Conservation (phyloP, 64 coral and sea anemone species). For the Pocillopora verrucosa region DNA sequence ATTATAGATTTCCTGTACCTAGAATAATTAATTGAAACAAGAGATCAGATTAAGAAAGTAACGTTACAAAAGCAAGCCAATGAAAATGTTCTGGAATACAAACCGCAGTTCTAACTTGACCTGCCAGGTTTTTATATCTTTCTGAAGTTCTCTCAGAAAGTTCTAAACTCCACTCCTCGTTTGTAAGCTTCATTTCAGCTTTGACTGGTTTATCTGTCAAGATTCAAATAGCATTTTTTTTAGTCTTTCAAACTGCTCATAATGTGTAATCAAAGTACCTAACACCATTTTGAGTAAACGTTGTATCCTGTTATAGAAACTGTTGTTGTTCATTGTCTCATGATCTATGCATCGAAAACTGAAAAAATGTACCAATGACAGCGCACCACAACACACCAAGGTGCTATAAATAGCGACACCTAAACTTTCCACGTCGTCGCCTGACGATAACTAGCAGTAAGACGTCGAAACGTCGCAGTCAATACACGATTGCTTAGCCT, state of each 20-base stretch:
- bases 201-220: slow-evolving; percentile 66
- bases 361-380: no score
- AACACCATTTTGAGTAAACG: no score
- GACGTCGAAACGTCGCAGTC: no score
- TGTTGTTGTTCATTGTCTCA: no score
- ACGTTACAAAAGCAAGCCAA: neutral
- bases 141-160: slow-evolving; percentile 44
- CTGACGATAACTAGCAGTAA: no score
- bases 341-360: no score
- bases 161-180: slow-evolving; percentile 54
- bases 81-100: neutral
- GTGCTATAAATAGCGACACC: no score
- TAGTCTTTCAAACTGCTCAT: neutral
- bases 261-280: no score
- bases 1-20: slow-evolving; percentile 49
- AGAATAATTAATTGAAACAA: neutral
- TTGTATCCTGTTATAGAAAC: no score
- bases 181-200: slow-evolving; percentile 61
- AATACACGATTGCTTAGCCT: no score
- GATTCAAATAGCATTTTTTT: neutral
- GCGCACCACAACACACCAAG: no score
- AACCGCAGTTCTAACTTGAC: slow-evolving; percentile 50
- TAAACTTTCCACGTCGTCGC: no score
- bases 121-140: slow-evolving; percentile 41
- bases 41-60: neutral